Conservation (phyloP, 2,888 invertebrate species). For the Gastrophysa polygoni region DNA sequence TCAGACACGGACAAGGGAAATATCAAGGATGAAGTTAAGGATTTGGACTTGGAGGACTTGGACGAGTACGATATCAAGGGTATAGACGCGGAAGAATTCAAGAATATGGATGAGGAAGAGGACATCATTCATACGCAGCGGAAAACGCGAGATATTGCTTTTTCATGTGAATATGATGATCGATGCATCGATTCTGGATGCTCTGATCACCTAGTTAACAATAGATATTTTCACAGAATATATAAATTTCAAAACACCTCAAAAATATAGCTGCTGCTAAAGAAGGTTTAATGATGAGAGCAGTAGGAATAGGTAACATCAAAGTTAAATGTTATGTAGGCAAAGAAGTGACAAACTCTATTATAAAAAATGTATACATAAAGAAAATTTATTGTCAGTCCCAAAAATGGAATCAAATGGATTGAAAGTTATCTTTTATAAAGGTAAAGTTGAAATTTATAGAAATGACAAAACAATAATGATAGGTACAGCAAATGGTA, state of each 20-base stretch:
- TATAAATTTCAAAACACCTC: background rate
- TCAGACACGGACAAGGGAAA: background rate
- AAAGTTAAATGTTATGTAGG: background rate
- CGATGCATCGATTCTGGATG: conserved; percentile 1
- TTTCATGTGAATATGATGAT: conserved; percentile 1
- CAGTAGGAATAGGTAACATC: background rate
- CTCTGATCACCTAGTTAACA: background rate
- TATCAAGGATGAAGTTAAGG: background rate
- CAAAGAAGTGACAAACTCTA: background rate
- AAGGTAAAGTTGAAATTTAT: conserved; percentile 9
- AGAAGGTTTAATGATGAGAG: background rate
- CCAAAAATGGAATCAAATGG: conserved; percentile 11
- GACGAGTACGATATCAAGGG: background rate
- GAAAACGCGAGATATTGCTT: background rate
- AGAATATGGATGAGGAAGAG: conserved; percentile 3
- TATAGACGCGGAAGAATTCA: background rate
- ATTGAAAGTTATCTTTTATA: conserved; percentile 6
- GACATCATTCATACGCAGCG: background rate
- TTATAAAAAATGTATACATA: conserved; percentile 10
- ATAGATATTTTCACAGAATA: background rate
- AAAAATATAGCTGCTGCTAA: conserved; percentile 6
- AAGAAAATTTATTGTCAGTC: conserved; percentile 12
- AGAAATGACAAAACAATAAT: background rate
- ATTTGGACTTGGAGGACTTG: background rate
- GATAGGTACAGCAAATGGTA: conserved; percentile 1